Percentiles rank a stretch among this genome's conserved stretches.
phyloP scores from a whole-genome alignment of 2,888 invertebrate species.

The Drosophila atripex region DNA sequence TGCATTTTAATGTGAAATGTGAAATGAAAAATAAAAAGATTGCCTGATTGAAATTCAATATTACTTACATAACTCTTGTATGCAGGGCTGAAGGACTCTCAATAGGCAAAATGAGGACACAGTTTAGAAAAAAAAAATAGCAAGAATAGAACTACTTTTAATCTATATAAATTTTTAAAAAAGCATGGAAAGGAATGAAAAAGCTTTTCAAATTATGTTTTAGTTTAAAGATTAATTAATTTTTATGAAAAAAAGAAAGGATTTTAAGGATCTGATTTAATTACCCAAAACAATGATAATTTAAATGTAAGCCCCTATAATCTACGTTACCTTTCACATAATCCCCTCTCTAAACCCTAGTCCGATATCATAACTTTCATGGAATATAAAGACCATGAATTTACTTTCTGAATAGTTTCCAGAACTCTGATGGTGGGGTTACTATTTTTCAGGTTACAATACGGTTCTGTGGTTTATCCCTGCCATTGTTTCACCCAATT shows the following conservation, averaged over 20 bases:
- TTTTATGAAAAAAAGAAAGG: too few species aligned
- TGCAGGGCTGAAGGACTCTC: neutral
- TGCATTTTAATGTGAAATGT: constrained; percentile 13
- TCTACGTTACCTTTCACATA: neutral
- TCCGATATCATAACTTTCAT: neutral
- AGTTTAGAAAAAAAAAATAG: too few species aligned
- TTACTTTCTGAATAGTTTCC: neutral
- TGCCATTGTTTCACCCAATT: constrained; percentile 35
- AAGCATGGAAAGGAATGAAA: too few species aligned
- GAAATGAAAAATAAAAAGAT: neutral
- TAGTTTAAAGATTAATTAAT: too few species aligned
- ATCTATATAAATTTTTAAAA: too few species aligned
- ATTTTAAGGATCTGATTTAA: neutral
- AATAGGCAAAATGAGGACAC: too few species aligned
- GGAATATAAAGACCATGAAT: neutral
- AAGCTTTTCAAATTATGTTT: too few species aligned
- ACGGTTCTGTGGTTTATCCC: constrained; percentile 50
- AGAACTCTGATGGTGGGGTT: neutral
- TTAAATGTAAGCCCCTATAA: neutral
- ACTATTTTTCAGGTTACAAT: constrained; percentile 40
- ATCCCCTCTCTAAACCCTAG: constrained; percentile 9
- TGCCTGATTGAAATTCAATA: neutral
- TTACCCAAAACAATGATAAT: neutral
- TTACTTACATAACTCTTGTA: neutral
- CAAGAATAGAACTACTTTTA: too few species aligned